Base-by-base conservation (phyloP, 2,888 invertebrate species). In the Embidobia sp. region DNA sequence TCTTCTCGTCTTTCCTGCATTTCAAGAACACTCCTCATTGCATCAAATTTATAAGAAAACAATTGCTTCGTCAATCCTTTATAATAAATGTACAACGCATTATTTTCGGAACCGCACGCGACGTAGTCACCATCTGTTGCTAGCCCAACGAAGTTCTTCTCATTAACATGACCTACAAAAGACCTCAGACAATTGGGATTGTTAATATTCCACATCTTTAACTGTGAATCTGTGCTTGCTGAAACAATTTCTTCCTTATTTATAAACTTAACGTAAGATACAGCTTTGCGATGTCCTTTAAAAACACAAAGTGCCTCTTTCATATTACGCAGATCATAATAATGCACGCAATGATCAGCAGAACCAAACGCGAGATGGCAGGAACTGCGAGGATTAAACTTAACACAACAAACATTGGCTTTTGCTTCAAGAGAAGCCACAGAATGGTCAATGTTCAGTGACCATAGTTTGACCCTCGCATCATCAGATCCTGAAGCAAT, bases 281-380 rank as follows among this genome's bases (percentile, higher is more conserved):
- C 98, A 0, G 98, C 97, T 89, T 98, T 98, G 77, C 95, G 93
- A 88, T 98, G 98, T 27, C 97, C 97, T 83, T 94, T 94, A 87
- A 98, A 96, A 7, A 97, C 92, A 66, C 94, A 93, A 11, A 97
- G 91, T 0, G 97, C 94, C 78, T 94, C 93, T 67, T 95, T 93
- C 85, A 95, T 94, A 81, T 96, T 94, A 29, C 98, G 91, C 80
- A 98, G 91, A 91, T 98, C 98, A 90, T 97, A 98, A 88, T 98
- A 97, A 90, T 98, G 97, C 55, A 98, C 97, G 91, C 96, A 97
- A 90, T 98, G 98, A 91, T 98, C 98, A 16, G 98, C 98, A n/a
- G 97, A 97, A 8, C 98, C 98, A 90, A 97, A 98, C 1, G 97
- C 97, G 72, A 98, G 91, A 88, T 97, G 96, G 87, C 95, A 95